phyloP scores from a whole-genome alignment of 2,113 vertebrate species.

The Oncorhynchus kisutch region DNA sequence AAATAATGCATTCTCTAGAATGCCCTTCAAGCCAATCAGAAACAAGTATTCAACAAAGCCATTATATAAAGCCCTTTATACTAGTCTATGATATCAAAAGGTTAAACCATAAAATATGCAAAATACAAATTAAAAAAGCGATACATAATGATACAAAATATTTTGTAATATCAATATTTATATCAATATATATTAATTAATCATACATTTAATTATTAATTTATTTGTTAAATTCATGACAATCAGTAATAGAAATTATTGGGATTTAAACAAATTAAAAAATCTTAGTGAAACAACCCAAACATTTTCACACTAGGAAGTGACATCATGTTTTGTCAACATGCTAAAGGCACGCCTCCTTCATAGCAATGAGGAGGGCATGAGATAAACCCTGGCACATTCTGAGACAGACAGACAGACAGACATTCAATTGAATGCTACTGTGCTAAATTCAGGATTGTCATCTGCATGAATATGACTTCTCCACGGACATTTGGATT shows the following conservation, averaged over 20 bases:
- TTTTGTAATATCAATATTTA: background rate
- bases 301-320: slow-evolving; percentile 52
- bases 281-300: background rate
- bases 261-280: no score
- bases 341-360: slow-evolving; percentile 61
- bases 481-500: slow-evolving; percentile 58
- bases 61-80: no score
- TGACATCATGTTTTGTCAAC: slow-evolving; percentile 75
- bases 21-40: no score
- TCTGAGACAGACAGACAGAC: slow-evolving; percentile 51
- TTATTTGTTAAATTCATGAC: no score
- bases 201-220: no score
- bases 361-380: slow-evolving; percentile 34
- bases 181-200: background rate
- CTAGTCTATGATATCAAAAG: no score
- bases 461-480: slow-evolving; percentile 54
- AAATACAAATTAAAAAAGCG: no score
- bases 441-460: slow-evolving; percentile 37
- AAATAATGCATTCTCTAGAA: no score
- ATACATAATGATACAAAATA: no score
- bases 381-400: slow-evolving; percentile 54
- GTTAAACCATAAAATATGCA: no score
- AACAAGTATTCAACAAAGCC: no score
- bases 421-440: slow-evolving; percentile 30
- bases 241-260: no score